phyloP scores from a whole-genome alignment of 2,888 invertebrate genomes.

The Taphrorychus bicolor region DNA sequence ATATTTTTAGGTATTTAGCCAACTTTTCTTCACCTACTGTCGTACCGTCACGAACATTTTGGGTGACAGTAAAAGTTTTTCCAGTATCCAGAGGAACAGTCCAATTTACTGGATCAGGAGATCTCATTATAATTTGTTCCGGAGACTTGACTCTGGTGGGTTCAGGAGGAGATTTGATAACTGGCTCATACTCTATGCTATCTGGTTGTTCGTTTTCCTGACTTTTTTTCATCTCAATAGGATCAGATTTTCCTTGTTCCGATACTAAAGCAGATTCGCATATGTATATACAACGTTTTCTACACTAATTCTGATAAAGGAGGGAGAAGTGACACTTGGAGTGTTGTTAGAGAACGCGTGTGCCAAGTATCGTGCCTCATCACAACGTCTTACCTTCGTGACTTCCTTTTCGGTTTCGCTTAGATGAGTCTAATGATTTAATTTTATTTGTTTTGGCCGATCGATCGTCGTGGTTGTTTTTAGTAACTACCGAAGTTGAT shows the following conservation, averaged over 20 bases:
- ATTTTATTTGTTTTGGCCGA: conserved; percentile 57
- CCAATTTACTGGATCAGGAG: conserved; percentile 95
- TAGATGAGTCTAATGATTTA: conserved; percentile 55
- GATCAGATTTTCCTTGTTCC: conserved; percentile 54
- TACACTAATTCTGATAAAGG: neutral
- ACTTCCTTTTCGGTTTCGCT: conserved; percentile 55
- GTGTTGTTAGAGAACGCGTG: conserved; percentile 48
- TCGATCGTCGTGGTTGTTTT: conserved; percentile 59
- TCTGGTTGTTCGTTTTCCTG: conserved; percentile 60
- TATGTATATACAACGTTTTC: neutral
- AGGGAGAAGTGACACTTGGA: conserved; percentile 2
- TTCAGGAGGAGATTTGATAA: conserved; percentile 92
- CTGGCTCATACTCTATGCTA: conserved; percentile 67
- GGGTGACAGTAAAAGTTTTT: conserved; percentile 91
- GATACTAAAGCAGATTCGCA: conserved; percentile 41
- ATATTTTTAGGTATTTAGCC: neutral
- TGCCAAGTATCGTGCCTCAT: conserved; percentile 57
- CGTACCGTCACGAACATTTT: conserved; percentile 83
- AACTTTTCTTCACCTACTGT: neutral
- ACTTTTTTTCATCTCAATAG: conserved; percentile 50
- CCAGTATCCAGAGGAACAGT: conserved; percentile 93
- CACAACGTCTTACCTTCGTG: conserved; percentile 55
- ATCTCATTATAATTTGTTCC: conserved; percentile 90
- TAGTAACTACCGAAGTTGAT: conserved; percentile 68
- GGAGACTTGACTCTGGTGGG: conserved; percentile 93